Evolutionary conservation across 2,888 invertebrate species (phyloP).

Genomic region (Mythimna ferrago): DNA sequence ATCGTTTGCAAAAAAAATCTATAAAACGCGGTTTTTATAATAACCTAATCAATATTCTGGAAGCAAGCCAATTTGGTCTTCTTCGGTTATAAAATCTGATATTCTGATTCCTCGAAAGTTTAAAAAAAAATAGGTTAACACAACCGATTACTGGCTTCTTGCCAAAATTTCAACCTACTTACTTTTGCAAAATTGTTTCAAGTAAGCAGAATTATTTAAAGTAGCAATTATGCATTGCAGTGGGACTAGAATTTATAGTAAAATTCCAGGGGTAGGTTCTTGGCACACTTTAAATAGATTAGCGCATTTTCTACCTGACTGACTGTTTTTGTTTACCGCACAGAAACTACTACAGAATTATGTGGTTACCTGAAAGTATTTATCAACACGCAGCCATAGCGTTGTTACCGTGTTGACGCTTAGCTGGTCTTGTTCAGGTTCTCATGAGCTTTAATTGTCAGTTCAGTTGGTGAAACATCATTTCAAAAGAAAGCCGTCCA

Average conservation of each 20-base stretch:
- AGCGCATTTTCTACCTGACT: conserved; percentile 2
- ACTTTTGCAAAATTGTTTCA: conserved; percentile 29
- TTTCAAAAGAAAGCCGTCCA: too few species aligned
- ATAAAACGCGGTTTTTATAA: conserved; percentile 29
- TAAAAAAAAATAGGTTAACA: conserved; percentile 59
- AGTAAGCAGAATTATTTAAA: conserved; percentile 47
- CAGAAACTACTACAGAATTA: neutral
- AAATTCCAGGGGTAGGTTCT: conserved; percentile 4
- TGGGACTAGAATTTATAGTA: conserved; percentile 9
- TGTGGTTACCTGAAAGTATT: neutral
- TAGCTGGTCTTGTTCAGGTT: too few species aligned
- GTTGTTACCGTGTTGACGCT: too few species aligned
- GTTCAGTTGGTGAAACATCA: too few species aligned
- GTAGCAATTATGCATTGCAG: conserved; percentile 52
- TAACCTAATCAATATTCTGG: conserved; percentile 63
- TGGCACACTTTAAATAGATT: conserved; percentile 28
- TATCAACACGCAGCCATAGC: neutral
- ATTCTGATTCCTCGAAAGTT: conserved; percentile 55
- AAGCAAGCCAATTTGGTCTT: conserved; percentile 49
- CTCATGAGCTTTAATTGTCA: too few species aligned
- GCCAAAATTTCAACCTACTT: conserved; percentile 43
- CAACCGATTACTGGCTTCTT: conserved; percentile 43
- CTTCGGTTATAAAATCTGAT: conserved; percentile 52
- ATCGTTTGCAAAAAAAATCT: conserved; percentile 6
- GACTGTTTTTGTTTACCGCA: neutral